Conservation (phyloP, 2,888 invertebrate species). For the Panopea generosa region DNA sequence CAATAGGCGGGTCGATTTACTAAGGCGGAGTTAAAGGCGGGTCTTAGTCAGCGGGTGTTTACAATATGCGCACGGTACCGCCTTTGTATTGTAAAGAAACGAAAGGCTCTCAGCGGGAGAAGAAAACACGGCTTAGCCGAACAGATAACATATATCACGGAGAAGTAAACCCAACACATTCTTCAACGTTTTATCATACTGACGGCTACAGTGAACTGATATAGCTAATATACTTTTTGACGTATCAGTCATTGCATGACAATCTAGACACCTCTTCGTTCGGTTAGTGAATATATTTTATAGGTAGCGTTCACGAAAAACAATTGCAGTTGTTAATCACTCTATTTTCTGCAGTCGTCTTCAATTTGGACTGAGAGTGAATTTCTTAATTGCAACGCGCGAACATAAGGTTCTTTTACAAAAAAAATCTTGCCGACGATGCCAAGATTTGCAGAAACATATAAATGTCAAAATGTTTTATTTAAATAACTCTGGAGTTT, state of each 20-base stretch:
- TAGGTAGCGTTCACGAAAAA: no score
- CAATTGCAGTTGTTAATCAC: no score
- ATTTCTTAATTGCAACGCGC: no score
- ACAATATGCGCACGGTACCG: constrained; percentile 26
- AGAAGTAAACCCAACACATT: constrained; percentile 39
- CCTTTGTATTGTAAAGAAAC: constrained; percentile 35
- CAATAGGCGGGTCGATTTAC: constrained; percentile 47
- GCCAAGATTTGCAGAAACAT: constrained; percentile 1
- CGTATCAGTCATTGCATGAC: constrained; percentile 28
- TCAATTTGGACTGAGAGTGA: no score
- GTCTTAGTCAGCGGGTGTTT: constrained; percentile 17
- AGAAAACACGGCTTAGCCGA: constrained; percentile 36
- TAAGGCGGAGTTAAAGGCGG: constrained; percentile 64
- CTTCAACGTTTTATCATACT: constrained; percentile 51
- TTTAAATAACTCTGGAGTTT: not conserved
- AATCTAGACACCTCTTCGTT: constrained; percentile 27
- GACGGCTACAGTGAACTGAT: constrained; percentile 38
- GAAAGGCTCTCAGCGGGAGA: constrained; percentile 59
- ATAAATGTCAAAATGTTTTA: not conserved
- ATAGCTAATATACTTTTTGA: constrained; percentile 40
- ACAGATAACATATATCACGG: constrained; percentile 61
- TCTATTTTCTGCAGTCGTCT: no score
- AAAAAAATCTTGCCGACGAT: not conserved
- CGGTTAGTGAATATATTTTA: not conserved
- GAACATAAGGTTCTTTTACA: no score